These are phyloP conservation scores for Ianthella basta DNA, from an alignment of 37 sponge, comb jelly and placozoan species.

Conservation along the genomic window DNA sequence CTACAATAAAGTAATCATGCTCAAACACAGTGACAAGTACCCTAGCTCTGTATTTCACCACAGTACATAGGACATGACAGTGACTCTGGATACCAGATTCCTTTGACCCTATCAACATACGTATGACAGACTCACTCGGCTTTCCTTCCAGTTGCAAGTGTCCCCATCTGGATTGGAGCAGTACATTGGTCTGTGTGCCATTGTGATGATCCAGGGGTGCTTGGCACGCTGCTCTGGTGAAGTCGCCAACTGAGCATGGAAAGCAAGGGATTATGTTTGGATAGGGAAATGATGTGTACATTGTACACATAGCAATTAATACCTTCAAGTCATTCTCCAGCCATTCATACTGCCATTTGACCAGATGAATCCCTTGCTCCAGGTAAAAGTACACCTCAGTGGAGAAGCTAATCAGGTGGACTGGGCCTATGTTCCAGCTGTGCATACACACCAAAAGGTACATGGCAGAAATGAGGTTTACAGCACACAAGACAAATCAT, in stretches of 20 bases:
- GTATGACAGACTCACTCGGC: slow-evolving; percentile 25
- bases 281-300: too few species aligned
- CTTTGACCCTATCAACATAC: neutral
- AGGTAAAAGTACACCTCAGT: slow-evolving; percentile 59
- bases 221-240: slow-evolving; percentile 26
- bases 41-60: too few species aligned
- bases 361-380: slow-evolving; percentile 21
- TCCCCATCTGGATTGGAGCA: slow-evolving; percentile 52
- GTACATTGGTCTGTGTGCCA: slow-evolving; percentile 72
- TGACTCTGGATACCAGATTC: too few species aligned
- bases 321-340: slow-evolving; percentile 55
- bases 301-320: too few species aligned
- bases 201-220: slow-evolving; percentile 65
- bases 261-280: too few species aligned
- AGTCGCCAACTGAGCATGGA: neutral
- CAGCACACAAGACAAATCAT: too few species aligned
- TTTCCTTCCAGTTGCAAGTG: slow-evolving; percentile 50
- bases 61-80: too few species aligned
- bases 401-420: slow-evolving; percentile 63
- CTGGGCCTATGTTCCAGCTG: slow-evolving; percentile 44
- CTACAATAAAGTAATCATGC: too few species aligned
- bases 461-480: too few species aligned
- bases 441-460: neutral
- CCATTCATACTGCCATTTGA: slow-evolving; percentile 48
- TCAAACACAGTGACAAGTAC: too few species aligned